Evolutionary conservation across 2,888 invertebrate genomes (phyloP).

Genomic region (Poecilobothrus nobilitatus): DNA sequence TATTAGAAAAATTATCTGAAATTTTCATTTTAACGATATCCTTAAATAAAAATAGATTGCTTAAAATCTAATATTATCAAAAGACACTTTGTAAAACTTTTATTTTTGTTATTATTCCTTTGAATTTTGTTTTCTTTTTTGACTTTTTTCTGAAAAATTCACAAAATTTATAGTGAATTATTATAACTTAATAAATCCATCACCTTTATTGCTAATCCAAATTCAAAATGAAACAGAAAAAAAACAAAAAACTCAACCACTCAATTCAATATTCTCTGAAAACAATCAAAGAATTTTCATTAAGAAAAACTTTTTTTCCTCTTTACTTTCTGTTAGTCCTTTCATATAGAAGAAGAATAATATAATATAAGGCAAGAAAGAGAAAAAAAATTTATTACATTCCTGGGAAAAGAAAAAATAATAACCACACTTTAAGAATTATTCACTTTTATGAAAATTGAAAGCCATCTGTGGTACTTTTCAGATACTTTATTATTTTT

Average conservation of each 20-base stretch:
- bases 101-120: too few relatives aligned
- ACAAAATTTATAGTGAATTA: too few relatives aligned
- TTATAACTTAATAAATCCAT: not conserved
- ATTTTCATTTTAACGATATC: too few relatives aligned
- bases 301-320: not conserved
- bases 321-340: not conserved
- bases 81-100: too few relatives aligned
- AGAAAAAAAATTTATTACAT: not conserved
- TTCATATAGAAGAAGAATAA: not conserved
- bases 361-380: not conserved
- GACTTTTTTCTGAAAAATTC: too few relatives aligned
- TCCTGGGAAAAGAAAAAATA: not conserved
- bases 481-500: too few relatives aligned
- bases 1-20: too few relatives aligned
- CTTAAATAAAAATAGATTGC: too few relatives aligned
- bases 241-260: not conserved
- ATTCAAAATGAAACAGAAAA: too few relatives aligned
- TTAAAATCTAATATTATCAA: too few relatives aligned
- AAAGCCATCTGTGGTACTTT: not conserved
- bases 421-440: constrained; percentile 3
- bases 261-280: not conserved
- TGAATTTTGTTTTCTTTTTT: too few relatives aligned
- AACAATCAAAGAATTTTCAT: constrained; percentile 1
- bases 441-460: not conserved
- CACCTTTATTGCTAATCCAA: too few relatives aligned